These are phyloP conservation scores for Eulemur macaco DNA, from an alignment of 2,113 vertebrate species.

Conservation along the genomic window DNA sequence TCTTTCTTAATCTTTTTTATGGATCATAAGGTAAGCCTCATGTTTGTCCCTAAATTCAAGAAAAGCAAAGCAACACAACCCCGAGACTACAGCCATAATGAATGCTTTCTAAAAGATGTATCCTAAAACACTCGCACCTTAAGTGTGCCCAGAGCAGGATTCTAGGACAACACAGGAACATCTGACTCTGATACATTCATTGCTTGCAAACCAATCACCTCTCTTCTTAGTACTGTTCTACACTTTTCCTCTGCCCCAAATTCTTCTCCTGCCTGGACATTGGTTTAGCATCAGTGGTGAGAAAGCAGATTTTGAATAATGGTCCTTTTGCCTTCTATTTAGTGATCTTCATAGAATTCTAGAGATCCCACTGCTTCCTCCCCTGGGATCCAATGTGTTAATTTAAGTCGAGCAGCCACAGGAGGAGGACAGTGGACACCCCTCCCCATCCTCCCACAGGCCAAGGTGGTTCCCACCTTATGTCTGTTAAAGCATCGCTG, in stretches of 20 bases:
- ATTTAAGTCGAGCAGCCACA: fast-evolving
- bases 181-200: fast-evolving
- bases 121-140: neutral
- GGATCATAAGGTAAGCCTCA: neutral
- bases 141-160: too few species aligned
- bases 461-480: neutral
- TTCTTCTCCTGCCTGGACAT: neutral
- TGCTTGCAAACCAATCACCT: fast-evolving
- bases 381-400: fast-evolving
- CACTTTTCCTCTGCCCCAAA: neutral
- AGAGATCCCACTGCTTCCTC: neutral
- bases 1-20: neutral
- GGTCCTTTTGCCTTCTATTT: too few species aligned
- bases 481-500: fast-evolving
- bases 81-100: neutral
- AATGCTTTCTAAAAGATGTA: neutral
- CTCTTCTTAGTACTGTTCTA: fast-evolving
- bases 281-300: neutral
- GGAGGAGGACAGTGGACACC: fast-evolving
- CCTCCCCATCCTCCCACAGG: neutral
- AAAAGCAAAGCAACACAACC: neutral
- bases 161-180: fast-evolving
- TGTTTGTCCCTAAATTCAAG: neutral
- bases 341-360: neutral
- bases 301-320: neutral